A percentile compares a stretch with the other conserved stretches of the same genome.
Evolutionary conservation across 1,140 invertebrate species (phyloP).

Genomic region (Episyrphus balteatus): DNA sequence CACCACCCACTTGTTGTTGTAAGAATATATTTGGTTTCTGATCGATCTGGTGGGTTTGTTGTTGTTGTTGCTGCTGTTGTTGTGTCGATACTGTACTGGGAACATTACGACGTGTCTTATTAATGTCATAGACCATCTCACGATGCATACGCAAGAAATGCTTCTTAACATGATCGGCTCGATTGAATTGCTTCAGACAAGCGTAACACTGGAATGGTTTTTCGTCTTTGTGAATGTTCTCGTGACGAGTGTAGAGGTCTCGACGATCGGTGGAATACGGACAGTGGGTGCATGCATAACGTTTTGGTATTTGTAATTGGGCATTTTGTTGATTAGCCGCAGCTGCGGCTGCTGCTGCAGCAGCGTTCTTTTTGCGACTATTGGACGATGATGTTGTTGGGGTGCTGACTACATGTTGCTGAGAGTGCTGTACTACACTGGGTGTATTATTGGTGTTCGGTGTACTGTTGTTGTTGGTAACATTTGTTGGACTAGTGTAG

Average conservation of each 20-base stretch:
- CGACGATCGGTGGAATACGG: constrained; percentile 83
- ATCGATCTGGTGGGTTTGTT: constrained; percentile 1
- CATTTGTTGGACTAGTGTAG: constrained; percentile 29
- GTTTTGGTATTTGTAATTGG: constrained; percentile 43
- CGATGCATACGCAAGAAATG: constrained; percentile 84
- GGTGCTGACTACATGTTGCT: constrained; percentile 24
- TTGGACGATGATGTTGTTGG: constrained; percentile 19
- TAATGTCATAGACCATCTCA: constrained; percentile 74
- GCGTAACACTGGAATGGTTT: constrained; percentile 89
- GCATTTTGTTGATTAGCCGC: constrained; percentile 21
- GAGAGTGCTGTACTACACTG: constrained; percentile 6
- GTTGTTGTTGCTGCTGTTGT: not conserved
- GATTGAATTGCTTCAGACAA: constrained; percentile 83
- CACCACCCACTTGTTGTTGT: constrained; percentile 15
- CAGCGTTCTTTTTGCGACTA: constrained; percentile 2
- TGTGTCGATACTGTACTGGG: constrained; percentile 15
- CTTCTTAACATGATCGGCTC: constrained; percentile 91
- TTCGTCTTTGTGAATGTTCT: constrained; percentile 89
- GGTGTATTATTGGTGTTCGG: constrained; percentile 15
- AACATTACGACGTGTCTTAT: constrained; percentile 49
- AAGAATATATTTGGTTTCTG: constrained; percentile 10
- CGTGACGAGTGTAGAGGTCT: constrained; percentile 89
- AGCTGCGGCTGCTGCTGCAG: constrained; percentile 14
- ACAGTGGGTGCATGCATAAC: constrained; percentile 75
- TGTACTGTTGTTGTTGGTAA: constrained; percentile 19